Conservation (phyloP, 2,797 vertebrate genomes). For the Rallus crepitans region DNA sequence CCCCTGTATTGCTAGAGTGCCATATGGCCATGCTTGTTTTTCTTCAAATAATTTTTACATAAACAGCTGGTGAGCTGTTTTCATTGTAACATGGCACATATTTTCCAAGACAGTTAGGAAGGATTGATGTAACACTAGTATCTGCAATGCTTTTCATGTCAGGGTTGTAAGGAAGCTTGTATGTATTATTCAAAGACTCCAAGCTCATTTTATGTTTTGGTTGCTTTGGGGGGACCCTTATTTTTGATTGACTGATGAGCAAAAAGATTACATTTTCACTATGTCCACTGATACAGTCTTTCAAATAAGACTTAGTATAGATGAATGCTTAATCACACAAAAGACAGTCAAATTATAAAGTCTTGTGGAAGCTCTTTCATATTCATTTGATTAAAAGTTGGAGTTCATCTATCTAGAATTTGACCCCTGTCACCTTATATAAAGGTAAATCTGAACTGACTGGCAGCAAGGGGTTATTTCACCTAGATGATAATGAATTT, state of each 20-base stretch:
- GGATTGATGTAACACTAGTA: slow-evolving; percentile 73
- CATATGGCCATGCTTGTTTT: slow-evolving; percentile 84
- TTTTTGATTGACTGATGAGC: neutral
- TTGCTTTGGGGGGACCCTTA: neutral
- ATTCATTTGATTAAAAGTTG: slow-evolving; percentile 47
- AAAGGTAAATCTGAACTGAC: neutral
- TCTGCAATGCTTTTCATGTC: slow-evolving; percentile 65
- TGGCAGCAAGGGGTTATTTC: neutral
- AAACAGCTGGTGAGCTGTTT: slow-evolving; percentile 85
- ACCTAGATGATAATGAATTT: neutral
- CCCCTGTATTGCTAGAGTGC: slow-evolving; percentile 67
- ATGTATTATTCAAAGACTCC: slow-evolving; percentile 54
- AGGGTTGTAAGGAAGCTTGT: slow-evolving; percentile 54
- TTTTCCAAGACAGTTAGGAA: slow-evolving; percentile 81
- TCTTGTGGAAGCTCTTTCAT: slow-evolving; percentile 10
- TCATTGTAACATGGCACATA: slow-evolving; percentile 81
- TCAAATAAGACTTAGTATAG: slow-evolving; percentile 31
- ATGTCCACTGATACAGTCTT: slow-evolving; percentile 27
- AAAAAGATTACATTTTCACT: neutral
- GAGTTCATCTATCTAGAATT: neutral
- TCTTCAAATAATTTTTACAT: slow-evolving; percentile 84
- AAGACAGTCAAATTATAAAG: neutral
- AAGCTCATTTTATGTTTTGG: neutral
- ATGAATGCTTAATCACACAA: slow-evolving; percentile 34
- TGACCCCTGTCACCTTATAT: neutral